Evolutionary conservation across 2,797 vertebrate genomes (phyloP), one percentile per base, ranked within the genome.

Genomic region (Sylvilagus floridanus): DNA sequence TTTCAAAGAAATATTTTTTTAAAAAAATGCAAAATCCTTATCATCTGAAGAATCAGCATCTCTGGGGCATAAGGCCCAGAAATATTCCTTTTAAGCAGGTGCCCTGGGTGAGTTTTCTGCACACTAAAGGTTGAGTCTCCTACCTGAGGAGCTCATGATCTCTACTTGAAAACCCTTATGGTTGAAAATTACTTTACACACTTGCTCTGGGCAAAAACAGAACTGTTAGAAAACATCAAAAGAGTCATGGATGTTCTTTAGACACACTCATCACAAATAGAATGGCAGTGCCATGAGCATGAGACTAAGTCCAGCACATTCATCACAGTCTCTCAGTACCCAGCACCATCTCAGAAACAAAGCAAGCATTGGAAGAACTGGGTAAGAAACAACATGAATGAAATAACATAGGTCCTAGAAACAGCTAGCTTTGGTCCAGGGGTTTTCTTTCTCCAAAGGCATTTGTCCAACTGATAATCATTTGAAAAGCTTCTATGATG

Each of bases 381-480:
- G 42, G 47, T 32, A 68, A 62, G 84, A 90, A 69, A 22, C 4
- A 26, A 77, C 88, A 87, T 63, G 17, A 37, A 91, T 62, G 32
- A 88, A 94, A 81, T 92, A 2, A 54, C 28, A 65, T 6, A 3
- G 3, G 54, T 69, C 7, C 21, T 81, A 83, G 47, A 93, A 85
- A 69, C 13, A 95, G 57, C 35, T 54, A 66, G 26, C 13, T 57
- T 73, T 85, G 13, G 9, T 21, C 28, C 47, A 92, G 63, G 90
- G 91, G 19, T 10, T 68, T 71, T 50, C 6, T 71, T 9, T 76
- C 4, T 52, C 69, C 79, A 62, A 96, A 12, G 60, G n/a, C 0
- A 37, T 78, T 88, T 94, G 68, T 75, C 26, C 84, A 93, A 81
- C 12, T 78, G 26, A 77, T 52, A 65, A 94, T 72, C 69, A 88